Conservation (phyloP, 1,140 invertebrate genomes). For the Drosophila pachea region DNA sequence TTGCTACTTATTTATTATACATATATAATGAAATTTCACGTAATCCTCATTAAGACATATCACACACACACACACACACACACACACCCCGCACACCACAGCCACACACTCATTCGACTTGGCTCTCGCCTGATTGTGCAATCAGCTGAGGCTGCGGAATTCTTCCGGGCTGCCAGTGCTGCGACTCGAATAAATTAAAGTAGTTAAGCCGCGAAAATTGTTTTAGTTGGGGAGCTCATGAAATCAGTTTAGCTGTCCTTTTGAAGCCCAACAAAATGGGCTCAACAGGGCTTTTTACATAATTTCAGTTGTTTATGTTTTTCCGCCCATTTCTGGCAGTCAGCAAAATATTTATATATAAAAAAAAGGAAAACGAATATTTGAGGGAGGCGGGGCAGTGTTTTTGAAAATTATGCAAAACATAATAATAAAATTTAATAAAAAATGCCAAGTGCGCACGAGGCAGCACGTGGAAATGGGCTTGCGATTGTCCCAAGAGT, state of each 20-base stretch:
- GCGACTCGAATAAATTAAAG: background rate
- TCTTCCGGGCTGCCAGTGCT: background rate
- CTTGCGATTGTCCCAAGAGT: slow-evolving; percentile 47
- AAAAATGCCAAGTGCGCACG: slow-evolving; percentile 47
- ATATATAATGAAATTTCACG: slow-evolving; percentile 65
- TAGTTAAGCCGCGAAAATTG: background rate
- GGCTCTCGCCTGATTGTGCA: background rate
- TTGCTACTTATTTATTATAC: slow-evolving; percentile 68
- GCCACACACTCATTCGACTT: slow-evolving; percentile 3
- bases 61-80: slow-evolving; percentile 23
- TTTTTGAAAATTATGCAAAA: slow-evolving; percentile 67
- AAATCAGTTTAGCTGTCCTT: background rate
- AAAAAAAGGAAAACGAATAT: slow-evolving; percentile 1
- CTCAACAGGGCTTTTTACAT: slow-evolving; percentile 3
- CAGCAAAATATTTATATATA: slow-evolving; percentile 5
- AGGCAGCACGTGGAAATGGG: slow-evolving; percentile 10
- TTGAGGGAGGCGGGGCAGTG: slow-evolving; percentile 15
- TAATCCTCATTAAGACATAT: slow-evolving; percentile 58
- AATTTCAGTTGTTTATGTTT: slow-evolving; percentile 14
- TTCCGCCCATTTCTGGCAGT: slow-evolving; percentile 1
- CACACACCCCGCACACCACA: no score
- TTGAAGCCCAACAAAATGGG: background rate
- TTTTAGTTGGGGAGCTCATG: background rate
- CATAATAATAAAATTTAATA: slow-evolving; percentile 75
- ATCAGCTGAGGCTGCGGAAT: background rate